Conservation (phyloP, 2,797 vertebrate genomes). For the Leuciscus waleckii region DNA sequence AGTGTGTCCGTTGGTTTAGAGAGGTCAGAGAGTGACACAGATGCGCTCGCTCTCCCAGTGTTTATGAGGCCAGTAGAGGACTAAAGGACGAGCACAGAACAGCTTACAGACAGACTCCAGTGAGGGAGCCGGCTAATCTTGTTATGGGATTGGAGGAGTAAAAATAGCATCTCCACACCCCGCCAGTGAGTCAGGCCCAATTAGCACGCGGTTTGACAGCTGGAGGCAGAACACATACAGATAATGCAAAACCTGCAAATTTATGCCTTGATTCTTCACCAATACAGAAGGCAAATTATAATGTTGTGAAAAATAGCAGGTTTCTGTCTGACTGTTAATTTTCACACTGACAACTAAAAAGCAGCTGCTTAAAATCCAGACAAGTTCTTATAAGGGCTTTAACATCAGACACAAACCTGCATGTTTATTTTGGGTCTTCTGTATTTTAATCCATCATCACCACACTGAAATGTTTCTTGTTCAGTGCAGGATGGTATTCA, state of each 20-base stretch:
- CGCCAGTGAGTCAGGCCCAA: slow-evolving; percentile 75
- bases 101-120: slow-evolving; percentile 79
- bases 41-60: not conserved
- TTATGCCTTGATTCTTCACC: slow-evolving; percentile 70
- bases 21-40: not conserved
- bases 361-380: slow-evolving; percentile 57
- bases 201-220: slow-evolving; percentile 83
- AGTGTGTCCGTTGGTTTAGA: too few species aligned
- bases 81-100: slow-evolving; percentile 62
- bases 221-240: slow-evolving; percentile 72
- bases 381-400: slow-evolving; percentile 34
- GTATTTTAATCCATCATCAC: not conserved
- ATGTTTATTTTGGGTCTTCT: not conserved
- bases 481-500: too few species aligned
- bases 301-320: slow-evolving; percentile 80
- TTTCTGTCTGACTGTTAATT: slow-evolving; percentile 75
- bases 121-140: slow-evolving; percentile 80
- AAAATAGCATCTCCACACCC: slow-evolving; percentile 79
- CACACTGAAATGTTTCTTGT: not conserved
- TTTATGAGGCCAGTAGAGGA: slow-evolving; percentile 1
- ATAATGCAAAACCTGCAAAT: slow-evolving; percentile 71
- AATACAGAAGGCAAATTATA: slow-evolving; percentile 69
- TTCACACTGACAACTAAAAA: slow-evolving; percentile 65
- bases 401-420: not conserved
- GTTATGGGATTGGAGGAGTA: slow-evolving; percentile 82